Conservation (phyloP, 2,888 invertebrate genomes). For the Theristus sp. region DNA sequence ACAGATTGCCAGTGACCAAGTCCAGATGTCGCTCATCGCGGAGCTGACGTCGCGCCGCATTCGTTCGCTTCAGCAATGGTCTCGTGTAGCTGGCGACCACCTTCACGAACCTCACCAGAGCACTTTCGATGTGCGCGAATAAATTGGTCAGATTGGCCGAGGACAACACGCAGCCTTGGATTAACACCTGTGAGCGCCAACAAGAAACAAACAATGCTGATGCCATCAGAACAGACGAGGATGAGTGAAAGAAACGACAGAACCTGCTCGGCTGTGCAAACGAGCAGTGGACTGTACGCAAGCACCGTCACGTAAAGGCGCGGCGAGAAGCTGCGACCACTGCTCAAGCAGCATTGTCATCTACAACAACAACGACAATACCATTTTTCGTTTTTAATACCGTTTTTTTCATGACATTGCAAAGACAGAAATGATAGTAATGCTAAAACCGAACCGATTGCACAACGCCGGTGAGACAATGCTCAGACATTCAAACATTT, state of each 20-base stretch:
- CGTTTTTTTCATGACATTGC: background rate
- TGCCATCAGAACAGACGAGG: background rate
- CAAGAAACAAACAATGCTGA: background rate
- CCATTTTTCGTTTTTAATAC: background rate
- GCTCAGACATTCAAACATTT: constrained; percentile 28
- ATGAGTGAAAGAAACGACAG: background rate
- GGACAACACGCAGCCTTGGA: constrained; percentile 48
- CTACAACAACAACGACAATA: background rate
- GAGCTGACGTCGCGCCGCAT: constrained; percentile 9
- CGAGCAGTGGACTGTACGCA: constrained; percentile 54
- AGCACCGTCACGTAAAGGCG: constrained; percentile 53
- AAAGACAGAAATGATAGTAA: background rate
- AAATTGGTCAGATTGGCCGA: constrained; percentile 42
- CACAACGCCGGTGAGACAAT: constrained; percentile 29
- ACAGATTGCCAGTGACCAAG: constrained; percentile 1
- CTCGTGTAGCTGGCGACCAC: constrained; percentile 17
- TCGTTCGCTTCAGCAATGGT: constrained; percentile 5
- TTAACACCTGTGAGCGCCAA: constrained; percentile 37
- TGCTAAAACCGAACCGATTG: constrained; percentile 24
- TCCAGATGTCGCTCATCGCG: background rate
- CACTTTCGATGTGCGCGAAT: constrained; percentile 40
- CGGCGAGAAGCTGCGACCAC: constrained; percentile 40
- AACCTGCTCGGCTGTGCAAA: background rate
- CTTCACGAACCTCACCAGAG: constrained; percentile 44
- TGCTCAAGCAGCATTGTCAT: background rate